Conservation (phyloP, 2,113 vertebrate species). For the Xyrauchen texanus region DNA sequence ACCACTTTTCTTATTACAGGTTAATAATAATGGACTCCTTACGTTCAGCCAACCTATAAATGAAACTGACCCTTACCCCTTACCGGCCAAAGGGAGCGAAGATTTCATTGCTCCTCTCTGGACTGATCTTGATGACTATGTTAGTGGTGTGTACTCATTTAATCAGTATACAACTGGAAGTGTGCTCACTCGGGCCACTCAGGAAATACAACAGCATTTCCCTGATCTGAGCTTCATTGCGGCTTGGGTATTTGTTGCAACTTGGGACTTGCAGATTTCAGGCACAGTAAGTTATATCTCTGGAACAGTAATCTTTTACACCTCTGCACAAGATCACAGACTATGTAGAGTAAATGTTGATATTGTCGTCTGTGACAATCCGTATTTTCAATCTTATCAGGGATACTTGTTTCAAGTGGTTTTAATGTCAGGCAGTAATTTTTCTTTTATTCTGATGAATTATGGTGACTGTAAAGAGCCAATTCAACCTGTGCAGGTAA, state of each 20-base stretch:
- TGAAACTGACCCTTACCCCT: rapidly evolving
- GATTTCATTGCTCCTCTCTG: constrained; percentile 54
- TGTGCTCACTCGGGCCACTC: constrained; percentile 1
- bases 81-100: not conserved
- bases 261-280: constrained; percentile 57
- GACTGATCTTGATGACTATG: constrained; percentile 45
- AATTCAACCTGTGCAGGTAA: not conserved
- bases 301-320: no score
- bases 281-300: constrained; percentile 23
- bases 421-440: constrained; percentile 38
- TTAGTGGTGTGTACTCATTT: constrained; percentile 49
- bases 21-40: constrained; percentile 39
- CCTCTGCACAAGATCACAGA: no score
- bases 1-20: constrained; percentile 4
- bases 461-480: constrained; percentile 40
- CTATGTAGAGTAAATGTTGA: no score
- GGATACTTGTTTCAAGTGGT: constrained; percentile 55
- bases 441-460: constrained; percentile 56
- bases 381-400: constrained; percentile 22
- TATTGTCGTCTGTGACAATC: no score
- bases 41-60: constrained; percentile 21
- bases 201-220: constrained; percentile 55
- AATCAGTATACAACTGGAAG: rapidly evolving
- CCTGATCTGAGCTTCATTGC: not conserved
- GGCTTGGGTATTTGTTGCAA: constrained; percentile 54